Evolutionary conservation across 1,140 invertebrate species (phyloP), one percentile per base, ranked within the genome.

Genomic region (Harlomillsia oculata): DNA sequence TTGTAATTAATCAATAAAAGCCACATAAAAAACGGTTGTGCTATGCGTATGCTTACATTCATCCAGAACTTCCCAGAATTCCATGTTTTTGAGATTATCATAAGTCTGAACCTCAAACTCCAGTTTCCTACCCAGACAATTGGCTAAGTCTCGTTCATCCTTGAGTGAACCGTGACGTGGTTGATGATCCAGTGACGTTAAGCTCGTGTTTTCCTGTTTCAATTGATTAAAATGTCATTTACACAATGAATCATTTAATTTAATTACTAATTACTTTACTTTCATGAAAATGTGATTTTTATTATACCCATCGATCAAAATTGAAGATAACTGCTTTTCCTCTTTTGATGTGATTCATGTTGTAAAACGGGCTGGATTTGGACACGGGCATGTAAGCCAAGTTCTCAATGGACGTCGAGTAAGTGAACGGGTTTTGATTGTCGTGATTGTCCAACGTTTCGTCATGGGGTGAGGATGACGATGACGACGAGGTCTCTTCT

Each of bases 281-380:
- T 30, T 49, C 11, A 43, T 11, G 16, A 53, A 53, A 26, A 29
- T 5, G 9, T 16, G 9, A 53, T 4, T 53, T 49, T 34, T 18
- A 75, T 14, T 64, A 58, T 71, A 67, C 78, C 74, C 65, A 65
- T 23, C 21, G 29, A 59, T 69, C 69, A 64, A 76, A 74, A 63
- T 80, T 79, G 26, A 80, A 75, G 11, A 80, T 77, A 4, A 79
- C 41, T 49, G 77, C 77, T 28, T 66, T 70, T 36, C 78, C 78
- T 53, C 77, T 62, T 2, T 68, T 66, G 20, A 51, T 44, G 50
- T 78, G 69, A 34, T 71, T 68, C 76, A 78, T 78, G 32, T 72
- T 72, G 64, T 79, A 79, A n/a, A 58, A 43, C 6, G 61, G 45
- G 23, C 21, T 32, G 5, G 30, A 5, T 34, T 48, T 28, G 21